Evolutionary conservation across 1,140 invertebrate species (phyloP), one percentile per base, ranked within the genome.

Genomic region (Leucophenga varia): DNA sequence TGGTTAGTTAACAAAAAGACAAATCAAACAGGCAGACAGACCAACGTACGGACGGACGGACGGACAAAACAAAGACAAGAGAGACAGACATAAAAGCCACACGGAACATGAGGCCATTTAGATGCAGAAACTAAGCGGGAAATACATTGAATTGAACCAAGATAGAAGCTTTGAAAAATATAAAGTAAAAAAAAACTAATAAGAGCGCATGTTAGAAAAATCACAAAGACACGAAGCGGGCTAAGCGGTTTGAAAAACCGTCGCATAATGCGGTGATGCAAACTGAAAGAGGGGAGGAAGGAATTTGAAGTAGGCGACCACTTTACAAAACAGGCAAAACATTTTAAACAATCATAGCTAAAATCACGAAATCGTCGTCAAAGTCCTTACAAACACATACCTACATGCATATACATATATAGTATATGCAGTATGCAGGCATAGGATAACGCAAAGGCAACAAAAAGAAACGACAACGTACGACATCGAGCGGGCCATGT

Each of bases 321-420:
- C n/a, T n/a, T n/a, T n/a, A n/a, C n/a, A n/a, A n/a, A n/a, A n/a
- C 12, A 12, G 16, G 6, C 35, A 16, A 51, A 59, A 61, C 54
- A 48, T 64, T 61, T 52, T 58, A 59, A 55, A 67, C 63, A 67
- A 67, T 67, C 63, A 63, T 68, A 54, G 63, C 63, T 44, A 68
- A 68, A 67, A 67, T 67, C 63, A 67, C 63, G 63, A 67, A 67
- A 40, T 25, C 22, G 22, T 25, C 22, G 22, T 25, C 5, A 10
- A 25, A 45, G 59, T 67, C 63, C 64, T 67, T 67, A 54, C 53
- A 37, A n/a, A n/a, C n/a, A n/a, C n/a, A n/a, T n/a, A n/a, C n/a
- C n/a, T n/a, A n/a, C n/a, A n/a, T n/a, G n/a, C n/a, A n/a, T n/a
- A n/a, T n/a, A n/a, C n/a, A n/a, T n/a, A n/a, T n/a, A n/a, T n/a